Evolutionary conservation across 2,797 vertebrate species (phyloP).

Genomic region (Pristis pectinata): DNA sequence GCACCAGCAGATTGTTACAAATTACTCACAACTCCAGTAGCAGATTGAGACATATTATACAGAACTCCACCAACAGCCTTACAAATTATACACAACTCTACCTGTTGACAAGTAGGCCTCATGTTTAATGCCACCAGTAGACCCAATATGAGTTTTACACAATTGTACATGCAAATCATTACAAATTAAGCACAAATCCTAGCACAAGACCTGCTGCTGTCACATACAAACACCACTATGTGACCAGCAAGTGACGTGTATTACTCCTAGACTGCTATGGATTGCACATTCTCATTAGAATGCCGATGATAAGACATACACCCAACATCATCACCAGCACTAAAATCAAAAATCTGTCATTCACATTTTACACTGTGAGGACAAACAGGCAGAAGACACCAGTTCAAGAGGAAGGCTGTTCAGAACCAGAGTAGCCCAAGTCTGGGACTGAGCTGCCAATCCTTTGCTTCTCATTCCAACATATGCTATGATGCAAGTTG

Average conservation of each 20-base stretch:
- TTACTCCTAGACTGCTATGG: not conserved
- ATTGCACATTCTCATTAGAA: not conserved
- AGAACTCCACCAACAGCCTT: not conserved
- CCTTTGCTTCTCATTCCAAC: not conserved
- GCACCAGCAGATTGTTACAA: not conserved
- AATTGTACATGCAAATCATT: too few relatives aligned
- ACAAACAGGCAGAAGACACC: not conserved
- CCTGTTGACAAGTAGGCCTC: too few relatives aligned
- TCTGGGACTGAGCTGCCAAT: too few relatives aligned
- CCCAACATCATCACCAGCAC: not conserved
- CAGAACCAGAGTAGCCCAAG: not conserved
- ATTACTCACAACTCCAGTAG: not conserved
- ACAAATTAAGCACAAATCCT: too few relatives aligned
- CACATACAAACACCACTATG: not conserved
- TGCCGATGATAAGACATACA: not conserved
- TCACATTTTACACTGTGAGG: not conserved
- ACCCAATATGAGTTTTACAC: too few relatives aligned
- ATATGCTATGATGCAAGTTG: not conserved
- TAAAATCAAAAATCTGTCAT: not conserved
- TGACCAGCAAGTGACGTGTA: not conserved
- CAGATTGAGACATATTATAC: too few relatives aligned
- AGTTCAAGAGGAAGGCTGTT: not conserved
- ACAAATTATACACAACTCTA: too few relatives aligned
- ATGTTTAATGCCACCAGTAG: too few relatives aligned
- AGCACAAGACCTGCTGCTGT: not conserved